Evolutionary conservation across 1,140 invertebrate genomes (phyloP), one percentile per base, ranked within the genome.

Genomic region (Tetramorium alpestre): DNA sequence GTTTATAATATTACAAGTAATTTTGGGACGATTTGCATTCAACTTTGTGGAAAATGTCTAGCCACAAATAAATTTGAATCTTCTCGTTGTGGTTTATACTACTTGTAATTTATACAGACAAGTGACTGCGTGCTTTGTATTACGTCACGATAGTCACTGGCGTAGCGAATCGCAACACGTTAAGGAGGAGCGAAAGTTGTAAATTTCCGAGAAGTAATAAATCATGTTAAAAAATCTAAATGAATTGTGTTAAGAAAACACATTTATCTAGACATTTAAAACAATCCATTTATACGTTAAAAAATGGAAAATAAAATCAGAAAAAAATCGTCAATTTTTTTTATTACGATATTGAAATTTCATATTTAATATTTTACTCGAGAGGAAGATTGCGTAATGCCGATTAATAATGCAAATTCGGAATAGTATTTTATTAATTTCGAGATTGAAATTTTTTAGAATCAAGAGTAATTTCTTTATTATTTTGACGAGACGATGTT

Each of bases 401-500:
- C 1, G 16, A 18, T 25, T 47, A 18, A 38, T 10, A 22, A 51
- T 49, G 10, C 3, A 18, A 25, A 6, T 70, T 54, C 4, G 2
- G 18, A 49, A 3, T 41, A 47, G 18, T 4, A 1, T 47, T 33
- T 33, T 6, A 60, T 25, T 47, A 47, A 73, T 33, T 33, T 47
- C 6, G 0, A 69, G 10, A 25, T 69, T 5, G 18, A 41, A 8
- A 65, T 67, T 65, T 67, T 7, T 22, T 7, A 47, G 33, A 16
- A 62, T 1, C 1, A 5, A 33, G 18, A 58, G 33, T 41, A 13
- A 56, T 58, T 70, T 49, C 47, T 69, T 54, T 41, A 72, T 82
- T 82, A 72, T 58, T 70, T 70, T 3, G 28, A 25, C 25, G 10
- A 81, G 22, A 28, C 5, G 47, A 81, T 81, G 54, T n/a, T 81